Base-by-base conservation (phyloP, 2,113 vertebrate genomes). In the Noturus placidus region DNA sequence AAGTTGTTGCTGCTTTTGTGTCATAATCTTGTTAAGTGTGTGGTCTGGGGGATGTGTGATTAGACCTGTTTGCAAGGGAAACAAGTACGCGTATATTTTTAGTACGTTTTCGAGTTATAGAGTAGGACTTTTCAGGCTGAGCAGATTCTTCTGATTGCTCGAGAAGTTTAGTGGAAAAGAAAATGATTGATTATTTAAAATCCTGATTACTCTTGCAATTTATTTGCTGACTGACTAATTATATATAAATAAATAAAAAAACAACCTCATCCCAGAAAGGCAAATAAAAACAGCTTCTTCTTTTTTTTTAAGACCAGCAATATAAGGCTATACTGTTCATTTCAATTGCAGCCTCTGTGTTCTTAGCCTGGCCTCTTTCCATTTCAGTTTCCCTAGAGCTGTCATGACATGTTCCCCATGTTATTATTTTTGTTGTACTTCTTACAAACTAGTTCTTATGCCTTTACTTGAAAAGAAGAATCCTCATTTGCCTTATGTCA, bases 401-500 rank as follows among this genome's bases (percentile, higher is more conserved):
- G 17, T 80, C 7, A 5, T 19, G 27, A 79, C 11, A 15, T 78
- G 76, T 52, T 78, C n/a, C 8, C 77, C 14, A 35, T 35, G 19
- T 80, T 35, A 11, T 33, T 81, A 20, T 14, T 59, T 5, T 54
- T 54, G 5, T 54, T 54, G 70, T 14, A 74, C 22, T 50, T 77
- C 15, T 35, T 33, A 22, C 5, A 3, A 33, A 19, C n/a, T 59
- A 56, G 17, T 33, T 59, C 19, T 80, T 80, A 7, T 9, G 15
- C 3, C 15, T 54, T 30, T 56, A 19, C n/a, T 30, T 78, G n/a
- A 33, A 79, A 79, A 20, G 15, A 33, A 54, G 14, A 30, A 33
- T 46, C 70, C 20, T 4, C 22, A 42, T 78, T 54, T 79, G 13
- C 9, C 30, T 38, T 76, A 42, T 4, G 22, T 91, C 88, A 97